Evolutionary conservation across 1,140 invertebrate species (phyloP).

Genomic region (Pseudoatta argentina): DNA sequence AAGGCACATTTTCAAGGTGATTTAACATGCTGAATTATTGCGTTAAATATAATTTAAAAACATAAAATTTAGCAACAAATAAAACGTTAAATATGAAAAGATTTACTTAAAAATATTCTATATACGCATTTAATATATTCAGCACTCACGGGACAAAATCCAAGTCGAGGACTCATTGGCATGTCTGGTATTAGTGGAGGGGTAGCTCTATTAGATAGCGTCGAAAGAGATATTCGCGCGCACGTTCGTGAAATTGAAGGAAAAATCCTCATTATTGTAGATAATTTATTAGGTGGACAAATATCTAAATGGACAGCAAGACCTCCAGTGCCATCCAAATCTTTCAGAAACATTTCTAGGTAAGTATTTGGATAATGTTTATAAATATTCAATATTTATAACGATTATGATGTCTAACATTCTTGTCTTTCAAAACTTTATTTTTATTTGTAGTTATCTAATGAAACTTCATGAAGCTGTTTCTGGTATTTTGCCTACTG

Average conservation of each 20-base stretch:
- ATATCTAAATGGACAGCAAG: slow-evolving; percentile 96
- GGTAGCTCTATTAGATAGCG: slow-evolving; percentile 87
- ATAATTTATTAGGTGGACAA: slow-evolving; percentile 92
- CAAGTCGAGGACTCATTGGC: slow-evolving; percentile 78
- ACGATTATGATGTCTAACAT: slow-evolving; percentile 18
- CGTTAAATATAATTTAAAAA: slow-evolving; percentile 12
- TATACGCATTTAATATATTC: not conserved
- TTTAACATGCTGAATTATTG: not conserved
- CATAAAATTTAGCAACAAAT: not conserved
- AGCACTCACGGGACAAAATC: slow-evolving; percentile 82
- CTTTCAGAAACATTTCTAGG: slow-evolving; percentile 95
- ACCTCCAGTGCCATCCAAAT: slow-evolving; percentile 97
- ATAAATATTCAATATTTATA: not conserved
- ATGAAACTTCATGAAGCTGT: slow-evolving; percentile 97
- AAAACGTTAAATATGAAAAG: not conserved
- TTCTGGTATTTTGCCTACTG: slow-evolving; percentile 91
- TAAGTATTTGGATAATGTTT: slow-evolving; percentile 65
- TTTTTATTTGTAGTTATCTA: slow-evolving; percentile 90
- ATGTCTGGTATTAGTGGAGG: slow-evolving; percentile 80
- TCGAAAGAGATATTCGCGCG: slow-evolving; percentile 93
- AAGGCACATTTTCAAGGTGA: slow-evolving; percentile 89
- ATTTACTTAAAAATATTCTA: slow-evolving; percentile 17
- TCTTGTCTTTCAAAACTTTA: slow-evolving; percentile 66
- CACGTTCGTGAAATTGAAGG: slow-evolving; percentile 97
- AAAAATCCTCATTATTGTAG: slow-evolving; percentile 96